Conservation (phyloP, 2,888 invertebrate species). For the Trichopria drosophilae region DNA sequence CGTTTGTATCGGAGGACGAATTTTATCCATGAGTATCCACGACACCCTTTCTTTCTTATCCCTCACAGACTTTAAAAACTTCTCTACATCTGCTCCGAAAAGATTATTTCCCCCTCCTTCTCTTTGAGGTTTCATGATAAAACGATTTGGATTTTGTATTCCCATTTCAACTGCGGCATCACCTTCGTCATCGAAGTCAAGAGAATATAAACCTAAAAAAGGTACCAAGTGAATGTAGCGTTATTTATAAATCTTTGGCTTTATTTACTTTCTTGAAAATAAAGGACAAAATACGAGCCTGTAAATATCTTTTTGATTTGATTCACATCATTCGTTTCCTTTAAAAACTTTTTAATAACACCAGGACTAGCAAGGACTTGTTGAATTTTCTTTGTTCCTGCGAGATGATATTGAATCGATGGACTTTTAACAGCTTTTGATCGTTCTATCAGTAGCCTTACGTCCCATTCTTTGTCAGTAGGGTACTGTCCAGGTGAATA, state of each 20-base stretch:
- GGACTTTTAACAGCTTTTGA: conserved; percentile 92
- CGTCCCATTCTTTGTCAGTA: conserved; percentile 80
- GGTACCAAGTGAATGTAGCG: no score
- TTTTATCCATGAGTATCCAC: conserved; percentile 68
- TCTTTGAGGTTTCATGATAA: conserved; percentile 84
- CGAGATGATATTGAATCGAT: conserved; percentile 86
- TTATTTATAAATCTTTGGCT: no score
- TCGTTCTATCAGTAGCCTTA: conserved; percentile 80
- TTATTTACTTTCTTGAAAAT: neutral
- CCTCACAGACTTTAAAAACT: conserved; percentile 52
- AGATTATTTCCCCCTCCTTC: conserved; percentile 98
- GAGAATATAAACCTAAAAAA: conserved; percentile 80
- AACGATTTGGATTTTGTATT: conserved; percentile 75
- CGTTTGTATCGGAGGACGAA: conserved; percentile 60
- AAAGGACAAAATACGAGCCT: conserved; percentile 34
- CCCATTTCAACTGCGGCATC: conserved; percentile 80
- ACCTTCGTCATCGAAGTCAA: conserved; percentile 81
- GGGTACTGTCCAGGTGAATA: conserved; percentile 88
- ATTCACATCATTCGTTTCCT: conserved; percentile 66
- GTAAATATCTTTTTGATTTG: conserved; percentile 82
- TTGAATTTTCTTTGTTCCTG: conserved; percentile 93
- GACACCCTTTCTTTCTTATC: conserved; percentile 61
- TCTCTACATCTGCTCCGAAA: conserved; percentile 76
- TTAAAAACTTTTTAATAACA: conserved; percentile 74
- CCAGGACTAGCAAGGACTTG: conserved; percentile 81